phyloP scores from a whole-genome alignment of 2,888 invertebrate genomes.

The Machimus rusticus region DNA sequence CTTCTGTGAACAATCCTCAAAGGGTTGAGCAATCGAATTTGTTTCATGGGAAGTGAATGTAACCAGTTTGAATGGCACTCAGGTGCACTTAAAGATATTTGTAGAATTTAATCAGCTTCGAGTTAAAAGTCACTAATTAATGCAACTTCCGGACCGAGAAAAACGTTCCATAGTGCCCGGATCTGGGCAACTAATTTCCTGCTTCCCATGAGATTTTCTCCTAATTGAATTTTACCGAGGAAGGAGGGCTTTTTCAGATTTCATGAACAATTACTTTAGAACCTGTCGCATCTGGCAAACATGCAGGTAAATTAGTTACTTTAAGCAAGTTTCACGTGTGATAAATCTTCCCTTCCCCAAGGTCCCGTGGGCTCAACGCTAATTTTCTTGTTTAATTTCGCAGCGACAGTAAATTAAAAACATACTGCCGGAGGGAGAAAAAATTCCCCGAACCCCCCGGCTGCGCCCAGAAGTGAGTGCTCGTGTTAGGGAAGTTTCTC shows the following conservation, averaged over 20 bases:
- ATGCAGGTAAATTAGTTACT: not conserved
- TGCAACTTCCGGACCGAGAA: not conserved
- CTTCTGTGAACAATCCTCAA: not conserved
- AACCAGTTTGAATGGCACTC: not conserved
- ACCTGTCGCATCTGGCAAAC: not conserved
- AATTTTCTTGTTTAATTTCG: not conserved
- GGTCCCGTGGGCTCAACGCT: not conserved
- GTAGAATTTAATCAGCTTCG: not conserved
- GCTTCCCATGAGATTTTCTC: not conserved
- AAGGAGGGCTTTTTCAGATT: not conserved
- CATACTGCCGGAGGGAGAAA: not conserved
- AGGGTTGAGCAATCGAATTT: not conserved
- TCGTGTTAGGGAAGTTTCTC: not conserved
- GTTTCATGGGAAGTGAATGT: not conserved
- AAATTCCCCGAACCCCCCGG: not conserved
- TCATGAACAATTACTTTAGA: not conserved
- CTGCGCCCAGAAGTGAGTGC: not conserved
- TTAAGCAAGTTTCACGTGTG: not conserved
- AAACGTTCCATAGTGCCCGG: not conserved
- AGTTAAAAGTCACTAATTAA: not conserved
- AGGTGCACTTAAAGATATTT: not conserved
- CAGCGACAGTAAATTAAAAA: not conserved
- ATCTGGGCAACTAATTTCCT: not conserved
- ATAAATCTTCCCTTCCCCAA: not conserved
- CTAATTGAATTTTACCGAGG: not conserved